These are phyloP conservation scores for Parnassius apollo DNA, from an alignment of 2,888 invertebrate genomes.

Conservation along the genomic window DNA sequence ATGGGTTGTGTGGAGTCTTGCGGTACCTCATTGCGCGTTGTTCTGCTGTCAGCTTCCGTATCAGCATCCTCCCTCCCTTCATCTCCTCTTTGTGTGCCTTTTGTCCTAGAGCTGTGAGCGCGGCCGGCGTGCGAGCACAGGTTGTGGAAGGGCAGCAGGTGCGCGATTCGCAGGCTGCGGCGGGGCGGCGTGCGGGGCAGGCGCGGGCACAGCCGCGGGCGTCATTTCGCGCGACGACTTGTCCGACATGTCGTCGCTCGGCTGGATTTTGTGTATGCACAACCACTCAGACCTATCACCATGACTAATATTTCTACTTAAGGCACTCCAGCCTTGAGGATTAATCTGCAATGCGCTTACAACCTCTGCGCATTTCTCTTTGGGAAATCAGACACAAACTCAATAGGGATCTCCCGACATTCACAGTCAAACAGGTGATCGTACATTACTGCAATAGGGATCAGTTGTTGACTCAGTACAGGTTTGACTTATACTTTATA, in stretches of 20 bases:
- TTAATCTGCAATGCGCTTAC: slow-evolving; percentile 94
- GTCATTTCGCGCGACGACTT: slow-evolving; percentile 52
- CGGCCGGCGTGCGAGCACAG: slow-evolving; percentile 1
- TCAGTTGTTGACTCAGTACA: slow-evolving; percentile 91
- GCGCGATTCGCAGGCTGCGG: slow-evolving; percentile 25
- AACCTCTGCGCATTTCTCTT: slow-evolving; percentile 91
- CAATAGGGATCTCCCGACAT: slow-evolving; percentile 90
- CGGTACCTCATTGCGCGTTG: slow-evolving; percentile 19
- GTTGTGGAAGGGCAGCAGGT: slow-evolving; percentile 11
- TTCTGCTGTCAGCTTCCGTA: slow-evolving; percentile 29
- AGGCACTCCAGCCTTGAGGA: slow-evolving; percentile 93
- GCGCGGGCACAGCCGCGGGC: slow-evolving; percentile 31
- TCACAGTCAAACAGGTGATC: slow-evolving; percentile 89
- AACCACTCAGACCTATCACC: slow-evolving; percentile 96
- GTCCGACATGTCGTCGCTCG: slow-evolving; percentile 58
- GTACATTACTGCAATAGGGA: slow-evolving; percentile 89
- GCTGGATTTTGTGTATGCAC: slow-evolving; percentile 95
- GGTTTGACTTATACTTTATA: slow-evolving; percentile 84
- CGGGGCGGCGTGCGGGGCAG: slow-evolving; percentile 31
- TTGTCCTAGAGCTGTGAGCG: slow-evolving; percentile 1
- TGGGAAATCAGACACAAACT: slow-evolving; percentile 95
- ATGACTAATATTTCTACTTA: slow-evolving; percentile 92
- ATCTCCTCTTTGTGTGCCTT: slow-evolving; percentile 5
- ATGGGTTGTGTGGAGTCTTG: slow-evolving; percentile 24
- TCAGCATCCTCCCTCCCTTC: slow-evolving; percentile 24